Percentiles rank a stretch among this genome's conserved stretches.
Evolutionary conservation across 2,888 invertebrate genomes (phyloP).

Genomic region (Syrphus vitripennis): DNA sequence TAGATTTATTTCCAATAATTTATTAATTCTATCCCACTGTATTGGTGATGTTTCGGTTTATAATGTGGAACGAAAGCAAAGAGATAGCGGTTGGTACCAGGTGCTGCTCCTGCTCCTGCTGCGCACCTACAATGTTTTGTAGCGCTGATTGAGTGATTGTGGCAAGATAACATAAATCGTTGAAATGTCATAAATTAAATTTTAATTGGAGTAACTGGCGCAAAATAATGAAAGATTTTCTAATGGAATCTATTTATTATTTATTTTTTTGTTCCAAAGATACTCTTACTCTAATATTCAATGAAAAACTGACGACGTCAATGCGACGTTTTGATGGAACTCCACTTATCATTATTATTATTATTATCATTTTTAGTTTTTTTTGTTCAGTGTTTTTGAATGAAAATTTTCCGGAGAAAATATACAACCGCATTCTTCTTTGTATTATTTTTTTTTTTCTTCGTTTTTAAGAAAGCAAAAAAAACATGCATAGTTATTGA

Average conservation of each 20-base stretch:
- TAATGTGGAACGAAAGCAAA: conserved; percentile 58
- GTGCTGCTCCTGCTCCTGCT: conserved; percentile 46
- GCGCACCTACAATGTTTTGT: conserved; percentile 66
- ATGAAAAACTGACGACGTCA: neutral
- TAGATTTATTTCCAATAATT: neutral
- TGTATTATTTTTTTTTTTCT: too few relatives aligned
- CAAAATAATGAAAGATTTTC: conserved; percentile 34
- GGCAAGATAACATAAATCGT: conserved; percentile 65
- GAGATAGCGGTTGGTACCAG: conserved; percentile 56
- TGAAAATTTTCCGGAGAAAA: conserved; percentile 15
- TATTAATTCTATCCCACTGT: neutral
- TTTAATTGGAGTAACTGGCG: conserved; percentile 62
- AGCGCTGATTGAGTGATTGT: conserved; percentile 70
- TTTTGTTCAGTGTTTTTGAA: neutral
- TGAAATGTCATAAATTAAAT: conserved; percentile 69
- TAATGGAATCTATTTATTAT: conserved; percentile 45
- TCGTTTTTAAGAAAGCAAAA: neutral
- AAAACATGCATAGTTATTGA: neutral
- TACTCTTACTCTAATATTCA: neutral
- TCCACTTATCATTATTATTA: conserved; percentile 12
- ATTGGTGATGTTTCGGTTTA: neutral
- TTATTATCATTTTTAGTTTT: neutral
- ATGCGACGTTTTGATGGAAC: neutral
- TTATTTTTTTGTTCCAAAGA: neutral
- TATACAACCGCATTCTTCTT: conserved; percentile 9